Evolutionary conservation across 2,888 invertebrate genomes (phyloP).

Genomic region (Drosophila sordidapex): DNA sequence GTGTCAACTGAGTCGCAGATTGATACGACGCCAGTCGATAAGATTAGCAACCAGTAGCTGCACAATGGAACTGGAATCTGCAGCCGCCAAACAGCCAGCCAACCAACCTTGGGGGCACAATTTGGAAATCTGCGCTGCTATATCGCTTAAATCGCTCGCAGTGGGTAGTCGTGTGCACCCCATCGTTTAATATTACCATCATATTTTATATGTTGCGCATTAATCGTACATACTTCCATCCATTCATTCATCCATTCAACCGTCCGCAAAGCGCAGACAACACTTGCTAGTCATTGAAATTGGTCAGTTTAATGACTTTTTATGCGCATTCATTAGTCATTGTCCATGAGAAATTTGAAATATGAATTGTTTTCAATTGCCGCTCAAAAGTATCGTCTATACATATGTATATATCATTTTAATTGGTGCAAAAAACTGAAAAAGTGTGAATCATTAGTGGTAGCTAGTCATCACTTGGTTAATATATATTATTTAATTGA

Average conservation of each 20-base stretch:
- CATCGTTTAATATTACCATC: constrained; percentile 40
- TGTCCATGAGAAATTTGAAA: constrained; percentile 55
- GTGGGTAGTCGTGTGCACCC: constrained; percentile 13
- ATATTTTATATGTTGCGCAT: constrained; percentile 45
- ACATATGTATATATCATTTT: constrained; percentile 24
- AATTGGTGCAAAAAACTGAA: constrained; percentile 30
- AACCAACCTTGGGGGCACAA: constrained; percentile 34
- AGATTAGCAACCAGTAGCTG: constrained; percentile 58
- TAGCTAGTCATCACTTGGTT: constrained; percentile 32
- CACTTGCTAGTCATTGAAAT: constrained; percentile 49
- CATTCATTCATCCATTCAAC: not conserved
- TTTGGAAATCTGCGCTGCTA: constrained; percentile 31
- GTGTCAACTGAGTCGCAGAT: constrained; percentile 57
- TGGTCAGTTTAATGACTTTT: constrained; percentile 70
- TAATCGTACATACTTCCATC: constrained; percentile 7
- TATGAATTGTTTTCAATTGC: constrained; percentile 37
- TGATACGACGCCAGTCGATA: constrained; percentile 51
- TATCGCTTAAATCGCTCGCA: constrained; percentile 13
- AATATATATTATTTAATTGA: constrained; percentile 19
- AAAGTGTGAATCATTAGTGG: constrained; percentile 47
- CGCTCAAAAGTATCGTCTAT: constrained; percentile 14
- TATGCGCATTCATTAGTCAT: constrained; percentile 64
- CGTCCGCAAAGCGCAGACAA: constrained; percentile 1
- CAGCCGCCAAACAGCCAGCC: not conserved
- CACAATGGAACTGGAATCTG: constrained; percentile 39